These are phyloP conservation scores for Hippopotamyrus pictus DNA, from an alignment of 2,797 vertebrate genomes.

Conservation along the genomic window DNA sequence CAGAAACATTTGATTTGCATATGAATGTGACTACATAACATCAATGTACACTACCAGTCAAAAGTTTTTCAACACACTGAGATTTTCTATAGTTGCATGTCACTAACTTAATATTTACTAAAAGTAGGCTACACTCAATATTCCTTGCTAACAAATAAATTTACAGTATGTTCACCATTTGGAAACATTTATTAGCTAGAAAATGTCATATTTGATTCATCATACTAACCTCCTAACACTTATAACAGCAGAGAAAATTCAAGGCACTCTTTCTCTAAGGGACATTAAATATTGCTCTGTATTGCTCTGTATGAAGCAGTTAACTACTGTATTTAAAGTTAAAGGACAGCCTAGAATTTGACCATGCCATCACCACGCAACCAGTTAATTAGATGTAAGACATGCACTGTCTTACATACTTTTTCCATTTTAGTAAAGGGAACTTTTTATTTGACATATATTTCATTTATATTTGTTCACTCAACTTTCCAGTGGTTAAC, in stretches of 20 bases:
- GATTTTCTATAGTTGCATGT: neutral
- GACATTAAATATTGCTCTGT: neutral
- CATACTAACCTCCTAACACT: neutral
- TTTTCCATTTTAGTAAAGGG: neutral
- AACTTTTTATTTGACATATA: neutral
- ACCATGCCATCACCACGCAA: neutral
- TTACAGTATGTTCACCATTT: neutral
- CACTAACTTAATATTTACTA: neutral
- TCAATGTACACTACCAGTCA: neutral
- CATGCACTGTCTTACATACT: neutral
- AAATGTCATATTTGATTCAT: neutral
- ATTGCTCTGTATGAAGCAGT: neutral
- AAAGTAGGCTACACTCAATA: neutral
- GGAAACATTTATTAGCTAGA: neutral
- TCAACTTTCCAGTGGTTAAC: neutral
- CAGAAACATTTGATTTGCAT: neutral
- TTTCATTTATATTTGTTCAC: neutral
- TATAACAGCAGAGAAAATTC: neutral
- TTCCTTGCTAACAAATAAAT: neutral
- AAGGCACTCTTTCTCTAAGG: neutral
- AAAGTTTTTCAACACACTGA: neutral
- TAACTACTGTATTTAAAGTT: neutral
- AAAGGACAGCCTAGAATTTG: neutral
- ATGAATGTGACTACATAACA: neutral
- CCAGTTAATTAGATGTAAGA: neutral